These are phyloP conservation scores for Cataglyphis cursor DNA, from an alignment of 2,888 invertebrate species.

Conservation along the genomic window DNA sequence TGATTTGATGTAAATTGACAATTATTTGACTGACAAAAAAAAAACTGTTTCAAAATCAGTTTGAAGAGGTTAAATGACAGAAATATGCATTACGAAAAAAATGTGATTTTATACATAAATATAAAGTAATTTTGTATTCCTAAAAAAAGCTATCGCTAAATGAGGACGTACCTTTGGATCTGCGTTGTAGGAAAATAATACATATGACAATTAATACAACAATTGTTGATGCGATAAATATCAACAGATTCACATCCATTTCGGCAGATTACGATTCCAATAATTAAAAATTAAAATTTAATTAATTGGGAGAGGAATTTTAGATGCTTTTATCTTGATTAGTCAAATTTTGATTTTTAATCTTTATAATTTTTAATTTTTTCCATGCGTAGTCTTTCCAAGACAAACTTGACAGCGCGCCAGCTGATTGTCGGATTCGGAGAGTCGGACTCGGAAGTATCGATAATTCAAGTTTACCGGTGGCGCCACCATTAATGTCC, in stretches of 20 bases:
- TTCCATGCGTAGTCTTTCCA: too few species aligned
- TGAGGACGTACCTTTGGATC: conserved; percentile 70
- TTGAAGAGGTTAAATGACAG: conserved; percentile 34
- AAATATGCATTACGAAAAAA: not conserved
- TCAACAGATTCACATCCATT: conserved; percentile 81
- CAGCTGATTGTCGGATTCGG: too few species aligned
- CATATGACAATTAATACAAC: conserved; percentile 74
- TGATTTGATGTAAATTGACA: not conserved
- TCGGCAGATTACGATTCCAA: too few species aligned
- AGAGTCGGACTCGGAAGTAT: too few species aligned
- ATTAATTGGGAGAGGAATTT: too few species aligned
- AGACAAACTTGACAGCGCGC: too few species aligned
- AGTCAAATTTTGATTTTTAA: too few species aligned
- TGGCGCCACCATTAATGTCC: not conserved
- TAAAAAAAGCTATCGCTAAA: not conserved
- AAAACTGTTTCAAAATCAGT: conserved; percentile 53
- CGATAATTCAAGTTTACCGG: not conserved
- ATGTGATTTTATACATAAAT: not conserved
- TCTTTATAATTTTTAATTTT: too few species aligned
- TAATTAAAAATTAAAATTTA: too few species aligned
- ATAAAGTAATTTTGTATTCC: not conserved
- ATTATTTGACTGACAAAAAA: conserved; percentile 10
- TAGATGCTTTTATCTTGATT: too few species aligned
- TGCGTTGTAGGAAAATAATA: conserved; percentile 73
- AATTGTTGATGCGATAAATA: conserved; percentile 74